A percentile compares a stretch with the other conserved stretches of the same genome.
Conservation (phyloP, 1,140 invertebrate genomes). For the Heliconius eleuchia region DNA sequence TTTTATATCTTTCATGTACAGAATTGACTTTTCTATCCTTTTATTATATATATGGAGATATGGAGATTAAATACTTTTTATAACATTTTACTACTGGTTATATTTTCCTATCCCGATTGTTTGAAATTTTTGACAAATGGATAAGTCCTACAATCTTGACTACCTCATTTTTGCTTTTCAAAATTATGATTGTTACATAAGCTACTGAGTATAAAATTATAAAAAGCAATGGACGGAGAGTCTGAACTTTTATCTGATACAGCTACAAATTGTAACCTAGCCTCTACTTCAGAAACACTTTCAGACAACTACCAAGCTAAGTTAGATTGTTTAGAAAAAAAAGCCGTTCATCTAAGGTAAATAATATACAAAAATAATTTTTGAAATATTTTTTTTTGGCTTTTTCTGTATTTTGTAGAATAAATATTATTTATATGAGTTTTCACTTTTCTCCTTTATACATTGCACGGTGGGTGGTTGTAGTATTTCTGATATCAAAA, state of each 20-base stretch:
- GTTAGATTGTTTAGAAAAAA: conserved; percentile 74
- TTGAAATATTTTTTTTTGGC: neutral
- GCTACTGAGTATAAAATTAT: conserved; percentile 43
- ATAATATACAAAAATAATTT: neutral
- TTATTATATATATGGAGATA: no score
- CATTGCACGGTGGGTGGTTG: no score
- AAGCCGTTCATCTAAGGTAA: conserved; percentile 73
- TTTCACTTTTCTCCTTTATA: no score
- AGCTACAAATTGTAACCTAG: conserved; percentile 64
- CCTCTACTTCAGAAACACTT: conserved; percentile 60
- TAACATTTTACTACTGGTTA: conserved; percentile 20
- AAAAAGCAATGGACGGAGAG: conserved; percentile 64
- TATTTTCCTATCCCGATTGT: conserved; percentile 27
- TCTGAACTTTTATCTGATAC: conserved; percentile 67
- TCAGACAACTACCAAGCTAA: conserved; percentile 68
- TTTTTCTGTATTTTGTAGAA: no score
- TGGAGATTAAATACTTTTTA: conserved; percentile 16
- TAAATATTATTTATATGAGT: no score
- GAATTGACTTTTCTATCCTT: no score
- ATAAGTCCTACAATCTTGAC: conserved; percentile 39
- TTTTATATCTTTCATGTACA: no score
- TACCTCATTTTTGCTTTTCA: conserved; percentile 46
- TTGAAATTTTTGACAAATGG: conserved; percentile 37
- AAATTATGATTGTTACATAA: conserved; percentile 53
- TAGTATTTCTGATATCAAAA: no score